phyloP scores from a whole-genome alignment of 2,113 vertebrate species.

The Eulemur rufifrons region DNA sequence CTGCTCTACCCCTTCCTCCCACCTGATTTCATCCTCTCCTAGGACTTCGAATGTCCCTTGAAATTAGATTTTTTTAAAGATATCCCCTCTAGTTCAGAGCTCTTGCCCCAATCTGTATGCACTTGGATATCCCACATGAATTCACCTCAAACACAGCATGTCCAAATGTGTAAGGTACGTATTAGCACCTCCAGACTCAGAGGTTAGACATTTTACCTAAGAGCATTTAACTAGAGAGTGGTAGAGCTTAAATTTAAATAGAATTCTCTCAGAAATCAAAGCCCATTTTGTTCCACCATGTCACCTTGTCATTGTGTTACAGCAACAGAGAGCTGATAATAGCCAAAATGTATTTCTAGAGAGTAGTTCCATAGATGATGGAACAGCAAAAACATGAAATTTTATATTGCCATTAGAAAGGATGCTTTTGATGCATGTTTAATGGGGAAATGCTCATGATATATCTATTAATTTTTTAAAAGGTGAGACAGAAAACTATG shows the following conservation, averaged over 20 bases:
- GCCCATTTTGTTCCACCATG: not conserved
- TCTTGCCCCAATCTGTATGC: too few relatives aligned
- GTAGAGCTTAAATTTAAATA: not conserved
- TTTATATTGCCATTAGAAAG: not conserved
- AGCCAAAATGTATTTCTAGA: not conserved
- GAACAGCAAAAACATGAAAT: not conserved
- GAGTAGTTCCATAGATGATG: not conserved
- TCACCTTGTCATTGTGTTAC: not conserved
- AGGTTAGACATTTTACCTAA: not conserved
- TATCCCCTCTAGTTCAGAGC: not conserved
- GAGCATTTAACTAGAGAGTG: not conserved
- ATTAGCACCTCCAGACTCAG: not conserved
- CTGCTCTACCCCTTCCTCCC: not conserved
- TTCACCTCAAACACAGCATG: not conserved
- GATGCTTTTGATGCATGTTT: not conserved
- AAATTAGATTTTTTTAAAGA: not conserved
- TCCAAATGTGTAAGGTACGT: not conserved
- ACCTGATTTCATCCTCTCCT: not conserved
- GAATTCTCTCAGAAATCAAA: not conserved
- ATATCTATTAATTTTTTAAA: not conserved
- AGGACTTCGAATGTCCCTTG: not conserved
- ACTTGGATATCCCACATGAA: not conserved
- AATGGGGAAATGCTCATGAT: not conserved
- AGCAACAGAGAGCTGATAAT: not conserved
- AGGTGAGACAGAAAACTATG: not conserved